Percentiles rank a stretch among this genome's conserved stretches.
phyloP scores from a whole-genome alignment of 2,888 invertebrate genomes.

The Melieria crassipennis region DNA sequence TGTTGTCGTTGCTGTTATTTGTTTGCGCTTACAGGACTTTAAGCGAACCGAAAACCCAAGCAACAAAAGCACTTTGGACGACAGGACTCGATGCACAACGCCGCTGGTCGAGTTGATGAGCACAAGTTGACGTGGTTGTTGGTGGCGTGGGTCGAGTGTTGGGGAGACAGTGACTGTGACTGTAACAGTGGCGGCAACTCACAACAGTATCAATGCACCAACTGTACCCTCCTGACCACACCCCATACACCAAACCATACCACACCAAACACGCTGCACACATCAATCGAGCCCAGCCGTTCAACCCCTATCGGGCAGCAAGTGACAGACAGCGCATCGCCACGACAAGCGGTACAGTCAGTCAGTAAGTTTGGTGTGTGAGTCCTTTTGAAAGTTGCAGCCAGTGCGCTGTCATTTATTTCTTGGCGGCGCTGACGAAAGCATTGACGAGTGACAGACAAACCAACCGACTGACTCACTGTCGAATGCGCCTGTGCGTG shows the following conservation, averaged over 20 bases:
- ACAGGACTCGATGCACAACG: background rate
- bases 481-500: background rate
- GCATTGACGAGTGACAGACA: conserved; percentile 38
- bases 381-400: background rate
- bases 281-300: too few relatives aligned
- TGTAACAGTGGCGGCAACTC: conserved; percentile 42
- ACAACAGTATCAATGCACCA: conserved; percentile 63
- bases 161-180: conserved; percentile 38
- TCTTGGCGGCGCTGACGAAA: conserved; percentile 38
- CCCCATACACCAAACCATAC: conserved; percentile 8
- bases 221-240: conserved; percentile 53
- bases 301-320: conserved; percentile 3
- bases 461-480: conserved; percentile 48
- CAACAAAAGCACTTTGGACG: background rate
- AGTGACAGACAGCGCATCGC: conserved; percentile 23
- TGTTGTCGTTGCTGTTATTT: conserved; percentile 29
- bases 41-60: conserved; percentile 13
- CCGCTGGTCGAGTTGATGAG: background rate
- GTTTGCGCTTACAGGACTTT: conserved; percentile 19
- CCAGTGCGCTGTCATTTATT: conserved; percentile 11
- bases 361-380: conserved; percentile 4
- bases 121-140: conserved; percentile 11
- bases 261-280: background rate
- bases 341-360: background rate
- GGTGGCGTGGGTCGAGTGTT: conserved; percentile 2